Base-by-base conservation (phyloP, 1,140 invertebrate species). In the Helicoverpa zea region DNA sequence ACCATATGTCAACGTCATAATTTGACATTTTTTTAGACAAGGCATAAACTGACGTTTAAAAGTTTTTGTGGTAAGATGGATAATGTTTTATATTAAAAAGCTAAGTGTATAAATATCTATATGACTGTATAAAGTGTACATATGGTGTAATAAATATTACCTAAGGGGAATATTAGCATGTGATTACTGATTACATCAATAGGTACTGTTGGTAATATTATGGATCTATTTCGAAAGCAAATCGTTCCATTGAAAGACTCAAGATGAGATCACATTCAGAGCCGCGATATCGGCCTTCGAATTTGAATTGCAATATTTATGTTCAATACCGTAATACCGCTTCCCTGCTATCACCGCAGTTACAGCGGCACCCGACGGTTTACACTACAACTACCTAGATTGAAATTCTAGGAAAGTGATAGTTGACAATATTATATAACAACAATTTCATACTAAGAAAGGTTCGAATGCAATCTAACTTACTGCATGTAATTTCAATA, bases 301-400 rank as follows among this genome's bases (percentile, higher is more conserved):
- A 52, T 30, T 72, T 54, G 49, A n/a, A 72, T n/a, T 72, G 23
- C 29, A 73, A 73, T 73, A 58, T 73, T 73, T 56, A 73, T 73
- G 54, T 73, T 73, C 70, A 56, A 73, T 73, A 52, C 18, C 16
- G 49, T 30, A 73, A 73, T 73, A 56, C 54, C 10, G 52, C 70
- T 58, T 58, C 52, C 54, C 23, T 7, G 70, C 16, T 73, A 73
- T 73, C n/a, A 54, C 14, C 23, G 59, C 29, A 18, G 52, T 16
- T 43, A 47, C 64, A 68, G 54, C 30, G 3, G 56, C 58, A 61
- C 13, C 13, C 18, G 7, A 30, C 35, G 43, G 51, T n/a, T 10
- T 47, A 29, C 35, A 7, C 35, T 7, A 43, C 47, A 61, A 14
- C 58, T 23, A 23, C 23, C 23, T 10, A 56, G 29, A 30, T 51